Percentiles rank a stretch among this genome's conserved stretches.
These are phyloP conservation scores for Periophthalmus magnuspinnatus DNA, from an alignment of 2,797 vertebrate genomes.

Conservation along the genomic window DNA sequence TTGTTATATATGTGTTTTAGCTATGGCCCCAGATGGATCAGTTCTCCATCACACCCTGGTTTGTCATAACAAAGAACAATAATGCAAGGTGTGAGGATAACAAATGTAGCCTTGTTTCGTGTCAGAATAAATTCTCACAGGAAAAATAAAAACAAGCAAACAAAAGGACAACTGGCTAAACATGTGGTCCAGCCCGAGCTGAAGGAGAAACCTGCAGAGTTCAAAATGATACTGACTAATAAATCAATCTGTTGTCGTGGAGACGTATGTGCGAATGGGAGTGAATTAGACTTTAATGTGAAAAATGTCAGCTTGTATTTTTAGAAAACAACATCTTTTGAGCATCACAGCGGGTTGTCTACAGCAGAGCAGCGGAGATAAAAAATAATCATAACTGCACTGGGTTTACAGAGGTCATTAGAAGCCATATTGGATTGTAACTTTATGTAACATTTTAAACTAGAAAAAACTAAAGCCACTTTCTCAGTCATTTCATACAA, in stretches of 20 bases:
- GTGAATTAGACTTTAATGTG: constrained; percentile 29
- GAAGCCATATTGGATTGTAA: background rate
- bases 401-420: background rate
- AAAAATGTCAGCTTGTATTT: constrained; percentile 83
- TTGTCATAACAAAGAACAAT: constrained; percentile 44
- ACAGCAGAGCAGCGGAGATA: constrained; percentile 72
- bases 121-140: constrained; percentile 3
- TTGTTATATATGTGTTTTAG: constrained; percentile 44
- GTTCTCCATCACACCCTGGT: constrained; percentile 29
- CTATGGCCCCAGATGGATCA: constrained; percentile 42
- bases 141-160: constrained; percentile 18
- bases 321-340: constrained; percentile 72
- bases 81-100: constrained; percentile 14
- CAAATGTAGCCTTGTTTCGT: constrained; percentile 23
- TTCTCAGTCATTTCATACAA: too few relatives aligned
- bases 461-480: background rate
- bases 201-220: constrained; percentile 17
- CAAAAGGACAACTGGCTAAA: constrained; percentile 13
- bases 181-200: background rate
- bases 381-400: constrained; percentile 19
- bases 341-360: constrained; percentile 81
- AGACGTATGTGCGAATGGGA: constrained; percentile 65
- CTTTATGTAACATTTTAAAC: background rate
- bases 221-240: constrained; percentile 40
- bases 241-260: constrained; percentile 82